Percentiles rank a stretch among this genome's conserved stretches.
These are phyloP conservation scores for Helicoverpa armigera DNA, from an alignment of 1,140 invertebrate species.

Conservation along the genomic window DNA sequence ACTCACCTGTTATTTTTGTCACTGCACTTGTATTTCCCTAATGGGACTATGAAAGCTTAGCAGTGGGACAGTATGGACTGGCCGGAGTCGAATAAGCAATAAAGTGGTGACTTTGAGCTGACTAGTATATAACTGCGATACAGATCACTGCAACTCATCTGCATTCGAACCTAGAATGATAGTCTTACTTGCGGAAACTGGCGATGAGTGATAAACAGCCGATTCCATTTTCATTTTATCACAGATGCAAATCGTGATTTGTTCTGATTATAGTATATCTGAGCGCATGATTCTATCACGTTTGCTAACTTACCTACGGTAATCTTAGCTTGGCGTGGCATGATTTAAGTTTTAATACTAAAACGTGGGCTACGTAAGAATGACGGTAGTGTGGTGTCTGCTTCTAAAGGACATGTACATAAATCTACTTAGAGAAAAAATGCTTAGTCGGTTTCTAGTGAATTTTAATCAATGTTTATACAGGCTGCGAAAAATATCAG, in stretches of 20 bases:
- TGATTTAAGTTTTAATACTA: too few relatives aligned
- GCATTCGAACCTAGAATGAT: constrained; percentile 10
- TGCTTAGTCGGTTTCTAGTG: too few relatives aligned
- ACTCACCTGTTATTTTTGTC: constrained; percentile 14
- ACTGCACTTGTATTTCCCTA: constrained; percentile 4
- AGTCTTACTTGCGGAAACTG: neutral
- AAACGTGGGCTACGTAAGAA: too few relatives aligned
- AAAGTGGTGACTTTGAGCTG: neutral
- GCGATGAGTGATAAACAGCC: constrained; percentile 7
- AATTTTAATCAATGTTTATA: too few relatives aligned
- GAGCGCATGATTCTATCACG: neutral
- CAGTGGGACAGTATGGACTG: neutral
- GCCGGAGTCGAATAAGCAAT: constrained; percentile 10
- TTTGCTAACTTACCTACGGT: neutral
- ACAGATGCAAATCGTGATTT: neutral
- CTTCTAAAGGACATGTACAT: too few relatives aligned
- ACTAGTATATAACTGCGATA: constrained; percentile 2
- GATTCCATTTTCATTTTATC: neutral
- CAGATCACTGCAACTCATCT: constrained; percentile 1
- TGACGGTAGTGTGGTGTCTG: too few relatives aligned
- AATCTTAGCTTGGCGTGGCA: too few relatives aligned
- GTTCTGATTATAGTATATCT: neutral
- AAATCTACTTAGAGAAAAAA: too few relatives aligned
- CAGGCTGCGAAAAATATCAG: too few relatives aligned
- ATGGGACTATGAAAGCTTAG: neutral